Base-by-base conservation (phyloP, 2,797 vertebrate genomes). In the Aselliscus stoliczkanus region DNA sequence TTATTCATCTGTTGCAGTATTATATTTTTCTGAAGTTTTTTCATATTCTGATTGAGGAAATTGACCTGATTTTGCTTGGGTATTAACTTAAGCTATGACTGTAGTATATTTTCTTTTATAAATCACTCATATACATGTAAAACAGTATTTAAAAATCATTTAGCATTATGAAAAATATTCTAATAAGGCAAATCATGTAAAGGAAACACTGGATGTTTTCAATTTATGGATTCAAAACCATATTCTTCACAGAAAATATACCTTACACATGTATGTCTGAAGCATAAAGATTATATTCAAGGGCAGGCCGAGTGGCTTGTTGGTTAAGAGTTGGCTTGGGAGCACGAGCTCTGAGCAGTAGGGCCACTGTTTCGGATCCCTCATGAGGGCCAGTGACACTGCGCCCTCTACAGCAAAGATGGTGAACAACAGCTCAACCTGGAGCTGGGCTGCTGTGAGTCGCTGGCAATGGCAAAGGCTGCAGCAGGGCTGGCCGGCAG, bases 281-380 rank as follows among this genome's bases (percentile, higher is more conserved):
- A 65, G 34, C 5, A 93, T 90, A 75, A 93, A 79, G n/a, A 73
- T 65, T 88, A 44, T 56, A 84, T 72, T 92, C n/a, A 72, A 84
- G n/a, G n/a, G n/a, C n/a, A n/a, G n/a, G n/a, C n/a, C n/a, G n/a
- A n/a, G n/a, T n/a, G n/a, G n/a, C n/a, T n/a, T n/a, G n/a, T n/a
- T n/a, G n/a, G n/a, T n/a, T n/a, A n/a, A n/a, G n/a, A n/a, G n/a
- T n/a, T n/a, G n/a, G n/a, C n/a, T n/a, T n/a, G n/a, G n/a, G n/a
- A n/a, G n/a, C n/a, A n/a, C n/a, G n/a, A n/a, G n/a, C n/a, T n/a
- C n/a, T n/a, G n/a, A n/a, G n/a, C n/a, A n/a, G n/a, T n/a, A n/a
- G n/a, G n/a, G n/a, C n/a, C n/a, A n/a, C n/a, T n/a, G n/a, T n/a
- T n/a, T n/a, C n/a, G n/a, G n/a, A n/a, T n/a, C n/a, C n/a, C n/a